Percentiles rank a stretch among this genome's conserved stretches.
Evolutionary conservation across 2,888 invertebrate genomes (phyloP).

Genomic region (Drosophila tanythrix): DNA sequence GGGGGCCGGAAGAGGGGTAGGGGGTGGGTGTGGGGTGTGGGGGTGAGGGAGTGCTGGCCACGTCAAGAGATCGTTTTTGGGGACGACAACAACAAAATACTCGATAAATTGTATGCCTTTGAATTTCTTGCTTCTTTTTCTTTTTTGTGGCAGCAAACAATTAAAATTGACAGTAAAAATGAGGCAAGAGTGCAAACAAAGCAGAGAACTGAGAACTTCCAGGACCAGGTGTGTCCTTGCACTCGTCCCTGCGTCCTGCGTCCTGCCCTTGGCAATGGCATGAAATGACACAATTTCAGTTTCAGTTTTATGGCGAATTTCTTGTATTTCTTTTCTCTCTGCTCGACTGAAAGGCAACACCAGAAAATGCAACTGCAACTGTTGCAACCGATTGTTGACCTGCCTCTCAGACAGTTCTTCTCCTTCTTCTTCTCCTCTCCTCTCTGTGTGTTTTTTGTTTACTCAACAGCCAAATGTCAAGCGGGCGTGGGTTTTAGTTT

Average conservation of each 20-base stretch:
- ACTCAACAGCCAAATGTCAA: constrained; percentile 78
- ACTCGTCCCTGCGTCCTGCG: constrained; percentile 9
- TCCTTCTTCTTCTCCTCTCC: neutral
- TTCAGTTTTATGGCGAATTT: constrained; percentile 67
- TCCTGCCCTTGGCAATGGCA: constrained; percentile 59
- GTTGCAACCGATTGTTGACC: constrained; percentile 61
- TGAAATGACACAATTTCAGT: constrained; percentile 83
- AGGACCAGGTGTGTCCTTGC: constrained; percentile 55
- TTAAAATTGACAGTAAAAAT: constrained; percentile 70
- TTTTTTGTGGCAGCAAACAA: constrained; percentile 53
- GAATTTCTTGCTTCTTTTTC: neutral
- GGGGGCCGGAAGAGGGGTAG: neutral
- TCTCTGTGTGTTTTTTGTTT: constrained; percentile 51
- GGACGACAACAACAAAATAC: constrained; percentile 37
- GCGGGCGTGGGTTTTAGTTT: constrained; percentile 73
- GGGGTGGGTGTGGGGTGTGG: neutral
- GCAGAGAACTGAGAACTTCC: constrained; percentile 37
- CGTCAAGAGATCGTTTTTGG: constrained; percentile 63
- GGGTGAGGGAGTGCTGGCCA: constrained; percentile 37
- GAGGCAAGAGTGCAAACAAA: constrained; percentile 39
- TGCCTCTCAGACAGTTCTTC: constrained; percentile 35
- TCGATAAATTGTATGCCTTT: constrained; percentile 59
- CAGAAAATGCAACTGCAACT: constrained; percentile 42
- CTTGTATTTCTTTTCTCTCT: constrained; percentile 14
- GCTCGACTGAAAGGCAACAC: constrained; percentile 73